Base-by-base conservation (phyloP, 2,888 invertebrate species). In the Dynastes grantii region DNA sequence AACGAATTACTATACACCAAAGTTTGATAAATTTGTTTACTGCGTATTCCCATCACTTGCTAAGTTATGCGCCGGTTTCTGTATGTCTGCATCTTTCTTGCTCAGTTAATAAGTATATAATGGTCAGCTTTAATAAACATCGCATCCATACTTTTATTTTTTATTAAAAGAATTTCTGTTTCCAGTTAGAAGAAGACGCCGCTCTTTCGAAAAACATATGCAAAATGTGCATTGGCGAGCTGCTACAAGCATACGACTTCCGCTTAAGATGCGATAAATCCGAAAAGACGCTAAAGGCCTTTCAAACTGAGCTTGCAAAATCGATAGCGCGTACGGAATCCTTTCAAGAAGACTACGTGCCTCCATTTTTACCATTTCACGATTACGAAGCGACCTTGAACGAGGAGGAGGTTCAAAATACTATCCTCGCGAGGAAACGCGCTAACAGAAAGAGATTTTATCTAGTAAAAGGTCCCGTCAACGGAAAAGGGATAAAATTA, bases 131-230 rank as follows among this genome's bases (percentile, higher is more conserved):
- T 32, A 32, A 32, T 32, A 32, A 32, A 16, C 13, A 55, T 55
- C 16, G 13, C 32, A 0, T 37, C 4, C 2, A 11, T 49, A 68
- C 0, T 65, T 16, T 13, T 37, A 8, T 65, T 27, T 22, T n/a
- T 16, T 40, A 29, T 40, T 29, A 37, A 29, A 63, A 32, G 2
- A 9, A 65, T 45, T 22, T 65, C 16, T 65, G 45, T 16, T 65
- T 22, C 13, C 68, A 79, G 79, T 27, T 79, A 16, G 29, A 76
- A 22, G 53, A 68, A 27, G 70, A 79, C 27, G 13, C 61, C 16
- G 51, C 27, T 16, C 58, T 79, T 9, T 76, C 76, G n/a, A 67
- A 68, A n/a, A 63, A 78, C 37, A 76, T 79, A 11, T 79, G 79
- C 49, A 45, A 76, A 29, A 45, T 16, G 2, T 79, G 79, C n/a